Conservation (phyloP, 1,140 invertebrate genomes). For the Dendrolimus kikuchii region DNA sequence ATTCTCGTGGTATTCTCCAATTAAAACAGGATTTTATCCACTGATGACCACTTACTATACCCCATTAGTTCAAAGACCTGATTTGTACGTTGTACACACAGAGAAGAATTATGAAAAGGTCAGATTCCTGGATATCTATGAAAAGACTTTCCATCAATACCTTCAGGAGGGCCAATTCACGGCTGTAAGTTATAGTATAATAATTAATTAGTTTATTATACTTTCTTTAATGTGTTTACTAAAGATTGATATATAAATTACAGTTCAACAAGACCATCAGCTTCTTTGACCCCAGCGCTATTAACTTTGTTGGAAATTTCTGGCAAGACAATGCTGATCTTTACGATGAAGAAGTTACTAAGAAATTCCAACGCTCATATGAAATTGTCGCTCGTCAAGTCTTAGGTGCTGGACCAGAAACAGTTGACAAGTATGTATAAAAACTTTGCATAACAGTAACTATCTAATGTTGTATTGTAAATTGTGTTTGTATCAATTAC, state of each 20-base stretch:
- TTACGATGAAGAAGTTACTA: slow-evolving; percentile 74
- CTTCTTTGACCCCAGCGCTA: slow-evolving; percentile 60
- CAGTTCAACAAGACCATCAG: slow-evolving; percentile 57
- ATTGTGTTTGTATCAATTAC: too few species aligned
- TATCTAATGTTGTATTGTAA: too few species aligned
- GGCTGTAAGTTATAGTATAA: slow-evolving; percentile 34
- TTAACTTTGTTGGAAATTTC: slow-evolving; percentile 78
- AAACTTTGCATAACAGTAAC: slow-evolving; percentile 1
- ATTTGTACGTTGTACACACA: slow-evolving; percentile 38
- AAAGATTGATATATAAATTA: slow-evolving; percentile 14
- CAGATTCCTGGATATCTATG: slow-evolving; percentile 45
- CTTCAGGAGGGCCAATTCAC: slow-evolving; percentile 47
- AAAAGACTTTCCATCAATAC: slow-evolving; percentile 47
- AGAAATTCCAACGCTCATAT: slow-evolving; percentile 72
- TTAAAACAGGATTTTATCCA: slow-evolving; percentile 75
- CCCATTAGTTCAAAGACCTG: slow-evolving; percentile 45
- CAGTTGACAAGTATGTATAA: slow-evolving; percentile 37
- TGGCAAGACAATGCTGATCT: slow-evolving; percentile 80
- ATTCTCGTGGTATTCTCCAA: slow-evolving; percentile 71
- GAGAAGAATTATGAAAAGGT: slow-evolving; percentile 40
- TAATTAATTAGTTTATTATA: slow-evolving; percentile 2
- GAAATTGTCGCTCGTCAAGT: slow-evolving; percentile 66
- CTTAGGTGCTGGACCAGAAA: slow-evolving; percentile 45
- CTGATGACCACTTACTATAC: slow-evolving; percentile 35
- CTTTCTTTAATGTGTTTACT: slow-evolving; percentile 2